Evolutionary conservation across 2,888 invertebrate genomes (phyloP), one percentile per base, ranked within the genome.

Genomic region (Eledona agricola): DNA sequence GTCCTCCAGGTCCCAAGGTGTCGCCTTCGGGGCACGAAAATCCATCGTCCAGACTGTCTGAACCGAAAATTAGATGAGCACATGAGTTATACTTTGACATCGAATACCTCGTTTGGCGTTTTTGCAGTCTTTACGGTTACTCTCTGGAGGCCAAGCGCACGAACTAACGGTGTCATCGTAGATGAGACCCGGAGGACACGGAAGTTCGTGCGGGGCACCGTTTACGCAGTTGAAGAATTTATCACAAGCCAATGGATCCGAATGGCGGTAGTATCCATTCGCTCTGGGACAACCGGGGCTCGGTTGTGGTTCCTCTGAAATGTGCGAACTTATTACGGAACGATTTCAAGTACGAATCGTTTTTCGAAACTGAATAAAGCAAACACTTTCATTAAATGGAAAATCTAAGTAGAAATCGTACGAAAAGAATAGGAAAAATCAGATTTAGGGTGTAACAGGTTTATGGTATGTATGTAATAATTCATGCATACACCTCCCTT

Each of bases 201-300:
- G 83, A 63, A 82, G 78, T 68, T 83, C 83, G 61, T 85, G 83
- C 26, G 86, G 83, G 0, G 80, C 73, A 0, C 90, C 90, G 60
- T 90, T 88, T 1, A 88, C 86, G 71, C 89, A 90, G 75, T 86
- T 89, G 74, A 85, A 82, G 78, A 90, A 91, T 70, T 88, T 87
- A 73, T 88, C 87, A 66, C 90, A 91, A 0, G 85, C 83, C 76
- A 81, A 72, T 4, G 86, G 85, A 70, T 90, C 88, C 28, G 85
- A 84, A 72, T 90, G 89, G 34, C 82, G 82, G 79, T 86, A 91
- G 73, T 86, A 88, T 43, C 90, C 90, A 69, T 90, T 90, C 23
- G 87, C 86, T 53, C 90, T 81, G 1, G 89, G 89, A 71, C 90
- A 91, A 38, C 84, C 87, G 64, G 85, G 83, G 10, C 82, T 80